Evolutionary conservation across 2,113 vertebrate genomes (phyloP).

Genomic region (Engystomops pustulosus): DNA sequence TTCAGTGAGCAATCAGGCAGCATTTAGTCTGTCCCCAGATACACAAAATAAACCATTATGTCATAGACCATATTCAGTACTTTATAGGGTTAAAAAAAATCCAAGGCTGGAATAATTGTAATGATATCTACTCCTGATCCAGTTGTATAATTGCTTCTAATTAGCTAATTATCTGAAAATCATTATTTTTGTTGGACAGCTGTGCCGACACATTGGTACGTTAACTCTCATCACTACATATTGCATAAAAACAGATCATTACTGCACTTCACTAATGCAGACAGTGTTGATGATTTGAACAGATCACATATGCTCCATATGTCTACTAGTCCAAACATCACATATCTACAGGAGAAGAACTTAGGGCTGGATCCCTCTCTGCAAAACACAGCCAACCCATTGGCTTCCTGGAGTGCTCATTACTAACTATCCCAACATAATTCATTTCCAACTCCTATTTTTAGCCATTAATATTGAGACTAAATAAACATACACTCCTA

Average conservation of each 20-base stretch:
- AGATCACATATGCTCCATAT: conserved; percentile 56
- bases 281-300: conserved; percentile 45
- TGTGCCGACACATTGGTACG: conserved; percentile 50
- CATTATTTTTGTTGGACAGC: conserved; percentile 52
- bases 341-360: neutral
- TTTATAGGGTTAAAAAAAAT: conserved; percentile 28
- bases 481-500: neutral
- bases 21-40: neutral
- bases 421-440: neutral
- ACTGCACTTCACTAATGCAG: conserved; percentile 40
- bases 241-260: conserved; percentile 49
- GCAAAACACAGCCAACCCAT: conserved; percentile 30
- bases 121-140: conserved; percentile 25
- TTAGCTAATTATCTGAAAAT: conserved; percentile 52
- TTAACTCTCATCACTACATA: conserved; percentile 41
- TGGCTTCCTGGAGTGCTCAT: neutral
- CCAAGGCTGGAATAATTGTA: neutral
- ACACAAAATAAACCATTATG: neutral
- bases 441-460: neutral
- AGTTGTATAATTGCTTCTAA: conserved; percentile 43
- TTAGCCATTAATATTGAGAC: neutral
- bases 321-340: conserved; percentile 47
- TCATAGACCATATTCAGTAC: neutral
- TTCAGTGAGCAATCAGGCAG: conserved; percentile 13
- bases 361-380: conserved; percentile 28